Base-by-base conservation (phyloP, 2,888 invertebrate genomes). In the Phengaris arion region DNA sequence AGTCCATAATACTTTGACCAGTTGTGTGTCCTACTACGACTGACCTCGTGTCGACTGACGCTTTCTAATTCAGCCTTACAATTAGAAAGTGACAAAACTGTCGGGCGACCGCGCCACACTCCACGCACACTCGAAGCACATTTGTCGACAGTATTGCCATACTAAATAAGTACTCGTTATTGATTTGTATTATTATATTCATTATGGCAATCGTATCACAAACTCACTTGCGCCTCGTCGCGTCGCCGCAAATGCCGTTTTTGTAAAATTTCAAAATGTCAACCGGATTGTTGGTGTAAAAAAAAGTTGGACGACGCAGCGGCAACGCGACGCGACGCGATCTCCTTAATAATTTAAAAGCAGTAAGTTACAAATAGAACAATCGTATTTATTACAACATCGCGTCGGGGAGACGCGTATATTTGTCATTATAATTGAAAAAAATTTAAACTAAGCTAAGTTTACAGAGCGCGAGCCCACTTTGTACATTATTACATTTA, bases 51-150 rank as follows among this genome's bases (percentile, higher is more conserved):
- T 79, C 79, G 80, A 86, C 87, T 87, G 89, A 89, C 89, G 89
- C 89, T 93, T 92, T 91, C 93, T 91, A 92, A 93, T 88, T 88
- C 93, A 93, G 93, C 93, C 93, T 93, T 92, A 87, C 83, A 87
- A 92, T 93, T 91, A 93, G 93, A 93, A 93, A 93, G 90, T 86
- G 87, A 85, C 87, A 87, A 87, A 80, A 77, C 82, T 81, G 35
- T 64, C 64, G 86, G 88, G 89, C 91, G 90, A 89, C 81, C 89
- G 89, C 90, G 87, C 79, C 76, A 75, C 77, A 74, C 76, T 78
- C 57, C 64, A 77, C 76, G 73, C 75, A 79, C 77, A 78, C 77
- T 76, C 64, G 48, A 76, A 77, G 52, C 64, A 68, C 69, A 76
- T 69, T 73, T 69, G 68, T 74, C 69, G 59, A 68, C 76, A 35